Conservation (phyloP, 2,888 invertebrate species). For the Galeruca laticollis region DNA sequence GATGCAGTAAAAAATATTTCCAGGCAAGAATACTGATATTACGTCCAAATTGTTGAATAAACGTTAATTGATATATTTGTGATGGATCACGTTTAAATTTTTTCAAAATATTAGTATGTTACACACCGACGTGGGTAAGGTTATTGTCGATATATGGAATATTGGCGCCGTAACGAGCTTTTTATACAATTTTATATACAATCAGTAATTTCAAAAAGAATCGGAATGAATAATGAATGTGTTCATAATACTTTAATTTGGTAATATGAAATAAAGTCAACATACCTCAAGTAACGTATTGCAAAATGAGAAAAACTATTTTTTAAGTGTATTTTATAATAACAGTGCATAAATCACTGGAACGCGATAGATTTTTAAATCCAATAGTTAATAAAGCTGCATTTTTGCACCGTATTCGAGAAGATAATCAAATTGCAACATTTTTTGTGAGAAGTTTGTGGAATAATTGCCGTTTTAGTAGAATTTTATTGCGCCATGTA, state of each 20-base stretch:
- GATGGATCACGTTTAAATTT: neutral
- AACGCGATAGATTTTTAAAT: neutral
- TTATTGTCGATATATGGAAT: too few relatives aligned
- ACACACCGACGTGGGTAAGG: too few relatives aligned
- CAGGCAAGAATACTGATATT: neutral
- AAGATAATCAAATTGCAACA: conserved; percentile 19
- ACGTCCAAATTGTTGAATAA: neutral
- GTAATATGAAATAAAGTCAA: too few relatives aligned
- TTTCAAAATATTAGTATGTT: neutral
- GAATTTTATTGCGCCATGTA: conserved; percentile 21
- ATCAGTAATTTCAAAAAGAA: too few relatives aligned
- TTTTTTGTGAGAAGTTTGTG: conserved; percentile 14
- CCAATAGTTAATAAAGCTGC: neutral
- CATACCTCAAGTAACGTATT: too few relatives aligned
- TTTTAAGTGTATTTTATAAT: too few relatives aligned
- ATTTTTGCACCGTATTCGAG: neutral
- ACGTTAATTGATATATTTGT: neutral
- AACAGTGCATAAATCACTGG: neutral
- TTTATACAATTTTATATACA: too few relatives aligned
- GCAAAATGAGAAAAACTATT: too few relatives aligned
- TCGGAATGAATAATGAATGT: too few relatives aligned
- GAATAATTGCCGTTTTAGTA: conserved; percentile 14
- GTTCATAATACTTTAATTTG: too few relatives aligned
- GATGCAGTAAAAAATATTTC: conserved; percentile 3
- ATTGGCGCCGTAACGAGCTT: too few relatives aligned